These are phyloP conservation scores for Coronaproctus castanopsis DNA, from an alignment of 2,888 invertebrate genomes.

Conservation along the genomic window DNA sequence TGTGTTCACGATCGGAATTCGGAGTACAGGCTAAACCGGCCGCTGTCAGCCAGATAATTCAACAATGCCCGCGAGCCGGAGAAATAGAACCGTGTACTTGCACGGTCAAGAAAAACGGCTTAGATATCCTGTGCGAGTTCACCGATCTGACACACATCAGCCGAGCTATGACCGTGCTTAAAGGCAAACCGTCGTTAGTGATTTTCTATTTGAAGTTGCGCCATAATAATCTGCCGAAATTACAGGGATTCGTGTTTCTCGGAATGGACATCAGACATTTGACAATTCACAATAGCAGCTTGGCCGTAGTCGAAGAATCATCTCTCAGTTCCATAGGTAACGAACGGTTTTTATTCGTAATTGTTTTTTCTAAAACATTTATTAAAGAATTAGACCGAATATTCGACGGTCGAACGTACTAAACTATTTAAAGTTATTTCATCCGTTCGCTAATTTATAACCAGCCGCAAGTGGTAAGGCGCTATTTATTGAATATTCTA, in stretches of 20 bases:
- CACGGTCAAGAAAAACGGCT: constrained; percentile 66
- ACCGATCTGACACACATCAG: constrained; percentile 59
- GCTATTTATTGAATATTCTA: too few species aligned
- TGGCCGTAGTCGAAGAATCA: constrained; percentile 68
- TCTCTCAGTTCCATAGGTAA: constrained; percentile 71
- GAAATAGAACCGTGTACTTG: constrained; percentile 66
- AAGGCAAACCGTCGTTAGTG: constrained; percentile 52
- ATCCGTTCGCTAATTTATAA: too few species aligned
- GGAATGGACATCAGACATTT: constrained; percentile 72
- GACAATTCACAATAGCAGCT: constrained; percentile 70
- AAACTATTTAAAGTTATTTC: too few species aligned
- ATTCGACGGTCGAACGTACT: too few species aligned
- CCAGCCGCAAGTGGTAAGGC: too few species aligned
- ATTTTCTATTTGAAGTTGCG: constrained; percentile 74
- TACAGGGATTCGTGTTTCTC: constrained; percentile 68
- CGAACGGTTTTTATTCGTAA: constrained; percentile 22
- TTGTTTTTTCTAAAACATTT: too few species aligned
- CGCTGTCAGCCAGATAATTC: constrained; percentile 11
- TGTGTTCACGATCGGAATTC: too few species aligned
- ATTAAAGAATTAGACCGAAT: too few species aligned
- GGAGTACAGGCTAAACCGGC: constrained; percentile 3
- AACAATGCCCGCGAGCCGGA: constrained; percentile 45
- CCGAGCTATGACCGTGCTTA: constrained; percentile 59
- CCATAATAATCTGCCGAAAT: constrained; percentile 63
- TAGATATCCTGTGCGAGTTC: constrained; percentile 73